Evolutionary conservation across 2,888 invertebrate genomes (phyloP).

Genomic region (Drosophila neutralis): DNA sequence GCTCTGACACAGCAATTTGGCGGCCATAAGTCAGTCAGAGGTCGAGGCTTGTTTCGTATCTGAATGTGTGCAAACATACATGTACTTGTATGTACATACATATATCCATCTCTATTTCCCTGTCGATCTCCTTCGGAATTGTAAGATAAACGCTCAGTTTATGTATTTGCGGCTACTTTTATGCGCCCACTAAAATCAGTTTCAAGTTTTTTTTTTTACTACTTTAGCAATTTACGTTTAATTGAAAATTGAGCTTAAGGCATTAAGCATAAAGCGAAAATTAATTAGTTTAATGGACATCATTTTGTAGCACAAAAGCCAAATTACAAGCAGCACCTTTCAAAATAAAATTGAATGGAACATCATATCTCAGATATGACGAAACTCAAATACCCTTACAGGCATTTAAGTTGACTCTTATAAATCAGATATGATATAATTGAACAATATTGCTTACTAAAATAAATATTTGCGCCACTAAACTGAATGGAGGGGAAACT

Average conservation of each 20-base stretch:
- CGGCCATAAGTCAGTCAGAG: conserved; percentile 63
- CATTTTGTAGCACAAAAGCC: conserved; percentile 54
- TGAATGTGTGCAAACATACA: background rate
- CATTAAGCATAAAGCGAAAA: conserved; percentile 49
- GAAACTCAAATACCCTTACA: background rate
- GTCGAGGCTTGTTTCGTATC: conserved; percentile 51
- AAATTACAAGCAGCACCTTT: conserved; percentile 26
- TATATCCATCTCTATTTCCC: background rate
- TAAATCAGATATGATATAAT: background rate
- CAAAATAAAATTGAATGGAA: conserved; percentile 11
- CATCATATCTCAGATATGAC: background rate
- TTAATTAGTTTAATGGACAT: conserved; percentile 76
- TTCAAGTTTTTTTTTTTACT: background rate
- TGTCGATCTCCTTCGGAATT: conserved; percentile 19
- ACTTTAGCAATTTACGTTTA: conserved; percentile 52
- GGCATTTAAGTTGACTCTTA: background rate
- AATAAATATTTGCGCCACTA: background rate
- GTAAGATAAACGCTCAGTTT: conserved; percentile 36
- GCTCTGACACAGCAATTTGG: conserved; percentile 56
- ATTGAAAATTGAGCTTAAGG: conserved; percentile 62
- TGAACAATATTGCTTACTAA: background rate
- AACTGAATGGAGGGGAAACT: background rate
- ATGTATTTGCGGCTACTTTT: conserved; percentile 33
- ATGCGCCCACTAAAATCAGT: conserved; percentile 45
- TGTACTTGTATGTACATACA: no score